phyloP scores from a whole-genome alignment of 2,113 vertebrate genomes.

The Dendropsophus ebraccatus region DNA sequence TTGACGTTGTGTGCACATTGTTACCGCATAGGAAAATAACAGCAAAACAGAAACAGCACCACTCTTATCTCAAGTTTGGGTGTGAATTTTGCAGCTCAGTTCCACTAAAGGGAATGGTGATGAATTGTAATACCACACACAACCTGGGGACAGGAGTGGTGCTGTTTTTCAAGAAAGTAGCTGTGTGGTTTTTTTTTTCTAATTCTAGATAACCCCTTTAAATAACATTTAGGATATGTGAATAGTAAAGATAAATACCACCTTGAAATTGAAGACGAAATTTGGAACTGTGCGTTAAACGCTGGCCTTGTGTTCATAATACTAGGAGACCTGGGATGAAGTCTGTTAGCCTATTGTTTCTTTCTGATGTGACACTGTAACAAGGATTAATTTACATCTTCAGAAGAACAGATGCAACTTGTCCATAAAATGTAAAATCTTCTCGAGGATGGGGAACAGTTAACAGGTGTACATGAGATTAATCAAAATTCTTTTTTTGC shows the following conservation, averaged over 20 bases:
- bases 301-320: not conserved
- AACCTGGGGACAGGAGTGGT: too few species aligned
- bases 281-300: not conserved
- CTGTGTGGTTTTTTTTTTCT: too few species aligned
- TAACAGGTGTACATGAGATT: conserved; percentile 56
- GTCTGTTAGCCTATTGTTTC: conserved; percentile 33
- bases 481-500: conserved; percentile 49
- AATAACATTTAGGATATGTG: not conserved
- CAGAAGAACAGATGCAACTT: conserved; percentile 52
- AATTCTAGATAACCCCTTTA: too few species aligned
- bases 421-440: conserved; percentile 42
- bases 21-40: too few species aligned
- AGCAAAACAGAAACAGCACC: too few species aligned
- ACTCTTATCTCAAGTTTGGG: too few species aligned
- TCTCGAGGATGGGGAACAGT: conserved; percentile 44
- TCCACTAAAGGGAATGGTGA: too few species aligned
- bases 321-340: not conserved
- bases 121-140: too few species aligned
- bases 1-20: too few species aligned
- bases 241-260: not conserved
- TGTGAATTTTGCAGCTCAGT: too few species aligned
- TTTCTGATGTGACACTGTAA: conserved; percentile 40
- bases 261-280: not conserved
- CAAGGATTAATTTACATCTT: conserved; percentile 47
- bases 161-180: too few species aligned